Evolutionary conservation across 2,888 invertebrate genomes (phyloP).

Genomic region (Eupsilia transversa): DNA sequence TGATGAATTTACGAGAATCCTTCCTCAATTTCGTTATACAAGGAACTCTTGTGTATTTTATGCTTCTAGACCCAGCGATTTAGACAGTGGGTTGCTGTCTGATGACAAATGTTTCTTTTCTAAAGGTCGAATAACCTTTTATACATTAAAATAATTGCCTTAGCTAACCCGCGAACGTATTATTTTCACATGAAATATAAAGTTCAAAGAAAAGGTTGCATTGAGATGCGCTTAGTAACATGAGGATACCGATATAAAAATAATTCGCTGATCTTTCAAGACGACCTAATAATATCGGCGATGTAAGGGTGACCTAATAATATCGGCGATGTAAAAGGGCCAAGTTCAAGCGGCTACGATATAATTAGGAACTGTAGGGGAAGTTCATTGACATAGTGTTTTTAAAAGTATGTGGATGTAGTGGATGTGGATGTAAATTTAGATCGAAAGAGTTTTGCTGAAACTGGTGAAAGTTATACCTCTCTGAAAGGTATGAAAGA

Average conservation of each 20-base stretch:
- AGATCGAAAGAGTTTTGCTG: neutral
- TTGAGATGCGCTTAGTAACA: slow-evolving; percentile 19
- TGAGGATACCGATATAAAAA: slow-evolving; percentile 19
- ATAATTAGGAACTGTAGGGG: slow-evolving; percentile 42
- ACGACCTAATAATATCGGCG: slow-evolving; percentile 42
- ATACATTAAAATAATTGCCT: neutral
- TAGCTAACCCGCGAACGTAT: neutral
- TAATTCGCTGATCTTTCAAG: slow-evolving; percentile 15
- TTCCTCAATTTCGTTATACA: too few species aligned
- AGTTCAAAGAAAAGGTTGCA: slow-evolving; percentile 51
- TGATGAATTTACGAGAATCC: too few species aligned
- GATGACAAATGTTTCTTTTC: too few species aligned
- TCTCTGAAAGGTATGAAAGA: neutral
- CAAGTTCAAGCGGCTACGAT: slow-evolving; percentile 55
- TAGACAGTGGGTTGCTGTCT: too few species aligned
- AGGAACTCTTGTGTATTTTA: too few species aligned
- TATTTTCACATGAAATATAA: slow-evolving; percentile 38
- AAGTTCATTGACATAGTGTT: slow-evolving; percentile 50
- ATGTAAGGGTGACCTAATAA: slow-evolving; percentile 50
- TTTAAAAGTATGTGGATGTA: too few species aligned
- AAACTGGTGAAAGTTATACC: neutral
- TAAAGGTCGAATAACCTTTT: neutral
- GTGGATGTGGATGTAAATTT: neutral
- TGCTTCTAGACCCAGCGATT: too few species aligned
- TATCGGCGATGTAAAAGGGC: slow-evolving; percentile 48